These are phyloP conservation scores for Calidris pugnax DNA, from an alignment of 2,113 vertebrate species.

Conservation along the genomic window DNA sequence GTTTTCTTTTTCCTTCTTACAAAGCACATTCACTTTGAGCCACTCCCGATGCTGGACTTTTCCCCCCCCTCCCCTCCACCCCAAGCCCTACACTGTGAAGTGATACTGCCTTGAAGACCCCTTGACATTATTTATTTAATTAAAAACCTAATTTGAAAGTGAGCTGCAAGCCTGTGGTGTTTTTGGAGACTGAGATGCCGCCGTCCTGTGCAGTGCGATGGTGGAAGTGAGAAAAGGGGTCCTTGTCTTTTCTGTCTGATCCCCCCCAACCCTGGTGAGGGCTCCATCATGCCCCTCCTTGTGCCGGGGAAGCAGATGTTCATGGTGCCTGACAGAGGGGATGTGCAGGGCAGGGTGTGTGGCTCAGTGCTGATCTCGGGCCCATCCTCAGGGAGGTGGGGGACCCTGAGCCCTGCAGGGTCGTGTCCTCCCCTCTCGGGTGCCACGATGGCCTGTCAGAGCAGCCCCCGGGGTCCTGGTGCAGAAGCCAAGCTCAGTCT, in stretches of 20 bases:
- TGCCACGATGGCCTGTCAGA: fast-evolving
- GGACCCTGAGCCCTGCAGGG: neutral
- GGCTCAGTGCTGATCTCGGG: fast-evolving
- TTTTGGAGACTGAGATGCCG: neutral
- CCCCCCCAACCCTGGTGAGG: fast-evolving
- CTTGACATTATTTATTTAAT: constrained; percentile 72
- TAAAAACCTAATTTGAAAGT: constrained; percentile 70
- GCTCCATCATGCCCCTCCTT: fast-evolving
- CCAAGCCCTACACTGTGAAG: constrained; percentile 78
- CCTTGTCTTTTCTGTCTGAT: neutral
- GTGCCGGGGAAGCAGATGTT: fast-evolving
- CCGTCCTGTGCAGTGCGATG: fast-evolving
- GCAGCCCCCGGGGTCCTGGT: neutral
- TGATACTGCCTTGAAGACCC: constrained; percentile 76
- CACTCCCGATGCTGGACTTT: constrained; percentile 7
- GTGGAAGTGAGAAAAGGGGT: fast-evolving
- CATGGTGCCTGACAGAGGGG: no score
- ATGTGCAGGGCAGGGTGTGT: fast-evolving
- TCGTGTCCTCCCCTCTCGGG: fast-evolving
- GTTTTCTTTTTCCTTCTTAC: constrained; percentile 26
- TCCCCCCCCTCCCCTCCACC: neutral
- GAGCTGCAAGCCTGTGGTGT: neutral
- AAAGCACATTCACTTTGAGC: constrained; percentile 59
- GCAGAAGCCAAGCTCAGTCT: neutral
- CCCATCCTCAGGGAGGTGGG: neutral